These are phyloP conservation scores for Micoletzkya japonica DNA, from an alignment of 2,888 invertebrate species.

Conservation along the genomic window DNA sequence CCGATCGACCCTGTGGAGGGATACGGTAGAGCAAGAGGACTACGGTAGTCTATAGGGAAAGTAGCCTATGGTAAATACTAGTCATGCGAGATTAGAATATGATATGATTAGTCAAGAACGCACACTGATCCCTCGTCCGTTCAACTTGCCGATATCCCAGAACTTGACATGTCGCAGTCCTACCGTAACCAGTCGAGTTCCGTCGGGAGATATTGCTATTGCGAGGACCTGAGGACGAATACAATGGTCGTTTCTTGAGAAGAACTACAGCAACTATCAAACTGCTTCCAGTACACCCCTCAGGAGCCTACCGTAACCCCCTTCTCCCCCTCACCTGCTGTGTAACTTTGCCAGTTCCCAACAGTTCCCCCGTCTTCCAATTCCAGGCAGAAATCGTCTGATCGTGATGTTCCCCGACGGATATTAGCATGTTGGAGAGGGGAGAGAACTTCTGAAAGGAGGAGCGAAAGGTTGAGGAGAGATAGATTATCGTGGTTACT, in stretches of 20 bases:
- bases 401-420: conserved; percentile 20
- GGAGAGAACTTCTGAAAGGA: conserved; percentile 21
- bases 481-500: background rate
- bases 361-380: conserved; percentile 23
- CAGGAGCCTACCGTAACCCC: background rate
- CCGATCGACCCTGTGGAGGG: conserved; percentile 16
- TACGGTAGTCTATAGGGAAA: too few species aligned
- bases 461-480: background rate
- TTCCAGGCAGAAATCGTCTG: conserved; percentile 16
- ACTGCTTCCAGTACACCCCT: background rate
- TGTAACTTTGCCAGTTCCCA: conserved; percentile 15
- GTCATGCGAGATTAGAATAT: too few species aligned
- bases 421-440: background rate
- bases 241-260: background rate
- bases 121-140: conserved; percentile 20
- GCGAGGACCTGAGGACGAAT: conserved; percentile 10
- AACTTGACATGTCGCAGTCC: conserved; percentile 25
- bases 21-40: too few species aligned
- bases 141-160: conserved; percentile 8
- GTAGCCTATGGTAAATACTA: too few species aligned
- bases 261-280: background rate
- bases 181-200: conserved; percentile 10
- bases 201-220: conserved; percentile 16
- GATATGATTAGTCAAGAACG: background rate
- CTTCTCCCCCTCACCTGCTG: background rate